These are phyloP conservation scores for Eueremaeus valkanovi DNA, from an alignment of 2,888 invertebrate species.

Conservation along the genomic window DNA sequence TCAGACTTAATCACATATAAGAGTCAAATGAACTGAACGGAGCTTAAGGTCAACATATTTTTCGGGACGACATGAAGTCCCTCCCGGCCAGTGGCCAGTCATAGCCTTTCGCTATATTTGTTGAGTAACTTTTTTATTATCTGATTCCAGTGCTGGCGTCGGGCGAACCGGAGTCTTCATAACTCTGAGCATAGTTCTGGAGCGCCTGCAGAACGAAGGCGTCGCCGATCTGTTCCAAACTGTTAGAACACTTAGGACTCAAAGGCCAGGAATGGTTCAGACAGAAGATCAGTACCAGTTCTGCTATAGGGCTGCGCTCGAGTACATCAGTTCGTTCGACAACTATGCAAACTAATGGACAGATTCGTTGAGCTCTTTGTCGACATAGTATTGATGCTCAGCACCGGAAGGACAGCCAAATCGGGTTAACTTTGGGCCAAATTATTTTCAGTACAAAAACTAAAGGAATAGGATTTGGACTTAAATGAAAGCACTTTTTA, in stretches of 20 bases:
- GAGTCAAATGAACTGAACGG: too few species aligned
- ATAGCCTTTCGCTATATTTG: too few species aligned
- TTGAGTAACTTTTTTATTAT: constrained; percentile 37
- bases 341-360: neutral
- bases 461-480: neutral
- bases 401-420: neutral
- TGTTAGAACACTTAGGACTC: constrained; percentile 93
- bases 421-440: neutral
- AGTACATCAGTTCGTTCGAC: constrained; percentile 89
- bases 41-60: too few species aligned
- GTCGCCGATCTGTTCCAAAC: constrained; percentile 99
- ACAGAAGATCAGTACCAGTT: constrained; percentile 99
- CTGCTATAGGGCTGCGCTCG: constrained; percentile 96
- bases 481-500: neutral
- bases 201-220: constrained; percentile 98
- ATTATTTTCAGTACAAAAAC: neutral
- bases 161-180: constrained; percentile 98
- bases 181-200: constrained; percentile 92
- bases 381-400: neutral
- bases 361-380: neutral
- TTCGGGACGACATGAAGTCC: too few species aligned
- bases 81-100: too few species aligned
- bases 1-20: too few species aligned
- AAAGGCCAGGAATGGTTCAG: constrained; percentile 98
- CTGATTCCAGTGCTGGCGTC: constrained; percentile 78